phyloP scores from a whole-genome alignment of 1,140 invertebrate genomes.

The Neodiprion fabricii region DNA sequence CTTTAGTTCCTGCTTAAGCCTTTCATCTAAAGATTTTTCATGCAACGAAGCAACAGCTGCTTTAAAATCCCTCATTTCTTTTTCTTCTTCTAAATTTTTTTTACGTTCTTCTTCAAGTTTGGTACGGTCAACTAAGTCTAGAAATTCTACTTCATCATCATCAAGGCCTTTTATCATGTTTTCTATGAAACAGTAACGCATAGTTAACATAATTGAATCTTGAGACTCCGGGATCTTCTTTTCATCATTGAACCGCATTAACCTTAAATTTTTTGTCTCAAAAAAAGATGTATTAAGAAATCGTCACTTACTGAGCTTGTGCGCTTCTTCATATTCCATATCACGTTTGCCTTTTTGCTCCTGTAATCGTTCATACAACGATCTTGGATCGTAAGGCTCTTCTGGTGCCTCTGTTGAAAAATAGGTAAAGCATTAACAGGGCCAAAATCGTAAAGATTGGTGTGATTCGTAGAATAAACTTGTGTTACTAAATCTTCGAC shows the following conservation, averaged over 20 bases:
- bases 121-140: constrained; percentile 86
- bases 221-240: constrained; percentile 10
- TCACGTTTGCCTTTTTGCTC: constrained; percentile 91
- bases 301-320: constrained; percentile 81
- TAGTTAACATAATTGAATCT: constrained; percentile 9
- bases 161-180: constrained; percentile 95
- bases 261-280: constrained; percentile 9
- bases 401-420: constrained; percentile 79
- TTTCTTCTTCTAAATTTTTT: constrained; percentile 80
- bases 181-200: constrained; percentile 66
- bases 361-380: constrained; percentile 87
- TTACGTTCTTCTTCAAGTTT: constrained; percentile 84
- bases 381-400: constrained; percentile 80
- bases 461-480: background rate
- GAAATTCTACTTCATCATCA: constrained; percentile 93
- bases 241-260: constrained; percentile 14
- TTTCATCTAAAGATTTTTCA: constrained; percentile 75
- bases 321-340: constrained; percentile 92
- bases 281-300: constrained; percentile 14
- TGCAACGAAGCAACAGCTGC: constrained; percentile 78
- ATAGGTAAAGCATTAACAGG: constrained; percentile 24
- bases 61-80: constrained; percentile 84
- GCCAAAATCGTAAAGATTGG: background rate
- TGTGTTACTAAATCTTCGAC: constrained; percentile 18
- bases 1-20: constrained; percentile 65